Evolutionary conservation across 2,113 vertebrate genomes (phyloP).

Genomic region (Orthochromis malagaraziensis): DNA sequence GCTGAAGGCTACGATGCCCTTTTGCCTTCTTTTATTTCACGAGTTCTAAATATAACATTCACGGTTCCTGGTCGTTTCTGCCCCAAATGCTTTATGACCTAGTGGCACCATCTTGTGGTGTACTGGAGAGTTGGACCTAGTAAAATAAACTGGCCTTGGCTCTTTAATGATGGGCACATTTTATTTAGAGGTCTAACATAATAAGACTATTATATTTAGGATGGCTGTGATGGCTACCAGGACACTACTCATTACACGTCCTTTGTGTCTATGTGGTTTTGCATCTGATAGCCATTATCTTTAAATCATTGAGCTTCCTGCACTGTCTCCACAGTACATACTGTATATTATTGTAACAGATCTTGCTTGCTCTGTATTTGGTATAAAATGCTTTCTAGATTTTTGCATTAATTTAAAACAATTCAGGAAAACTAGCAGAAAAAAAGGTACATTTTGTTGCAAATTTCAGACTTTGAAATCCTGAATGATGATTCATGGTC

Average conservation of each 20-base stretch:
- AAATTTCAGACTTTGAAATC: not conserved
- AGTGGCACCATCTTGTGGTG: not conserved
- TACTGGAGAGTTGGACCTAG: not conserved
- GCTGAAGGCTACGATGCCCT: rapidly evolving
- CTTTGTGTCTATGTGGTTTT: not conserved
- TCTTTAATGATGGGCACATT: not conserved
- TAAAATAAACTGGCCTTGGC: not conserved
- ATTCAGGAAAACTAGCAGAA: rapidly evolving
- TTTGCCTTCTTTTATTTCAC: not conserved
- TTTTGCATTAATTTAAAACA: not conserved
- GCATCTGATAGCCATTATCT: not conserved
- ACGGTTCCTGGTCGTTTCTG: not conserved
- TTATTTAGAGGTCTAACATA: not conserved
- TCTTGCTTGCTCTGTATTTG: not conserved
- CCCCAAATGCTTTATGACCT: not conserved
- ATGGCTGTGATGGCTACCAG: not conserved
- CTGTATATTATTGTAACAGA: not conserved
- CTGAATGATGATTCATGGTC: not conserved
- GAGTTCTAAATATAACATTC: not conserved
- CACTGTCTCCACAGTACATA: not conserved
- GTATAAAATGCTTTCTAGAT: not conserved
- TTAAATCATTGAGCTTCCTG: not conserved
- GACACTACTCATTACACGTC: not conserved
- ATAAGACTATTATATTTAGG: not conserved
- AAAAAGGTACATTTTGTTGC: not conserved